Base-by-base conservation (phyloP, 2,797 vertebrate genomes). In the Macrochelys suwanniensis region DNA sequence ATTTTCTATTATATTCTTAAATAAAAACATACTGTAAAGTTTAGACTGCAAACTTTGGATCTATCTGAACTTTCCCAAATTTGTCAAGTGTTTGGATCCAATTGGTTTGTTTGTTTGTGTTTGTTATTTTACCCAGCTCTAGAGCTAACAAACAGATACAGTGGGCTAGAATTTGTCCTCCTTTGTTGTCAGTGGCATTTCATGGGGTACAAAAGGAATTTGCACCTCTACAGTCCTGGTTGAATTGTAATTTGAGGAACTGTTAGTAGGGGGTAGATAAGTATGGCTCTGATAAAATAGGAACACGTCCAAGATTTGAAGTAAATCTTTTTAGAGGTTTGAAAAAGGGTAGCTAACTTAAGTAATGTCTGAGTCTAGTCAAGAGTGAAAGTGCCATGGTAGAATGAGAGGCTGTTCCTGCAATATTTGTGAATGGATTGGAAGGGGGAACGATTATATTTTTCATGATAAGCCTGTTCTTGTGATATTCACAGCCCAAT, bases 21-120 rank as follows among this genome's bases (percentile, higher is more conserved):
- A 80, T 95, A 93, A 97, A 93, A 97, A 45, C 96, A 96, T 94
- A 97, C 21, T 45, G 25, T 45, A 10, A 88, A 93, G 31, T 89
- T 92, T 85, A 93, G 80, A 71, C n/a, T 87, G 84, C 78, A 92
- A 80, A 50, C 85, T 71, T 59, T 68, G 33, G 87, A 82, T 61
- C 42, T 42, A 45, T 26, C 61, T 71, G 56, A 3, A 7, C 1
- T 86, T 90, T 91, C 59, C 80, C 78, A 84, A 7, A 42, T 13
- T n/a, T 53, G 65, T 57, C 11, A 49, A 77, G 25, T 81, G 16
- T 81, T 93, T 77, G 56, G 13, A 0, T 21, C 65, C 76, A 81
- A 3, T 7, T 51, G 7, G 1, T 23, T 88, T 16, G n/a, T 91
- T 90, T 68, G 15, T 79, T 77, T 61, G 5, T 5, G 77, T 2